Conservation (phyloP, 2,888 invertebrate genomes). For the Phymatocera aterrima region DNA sequence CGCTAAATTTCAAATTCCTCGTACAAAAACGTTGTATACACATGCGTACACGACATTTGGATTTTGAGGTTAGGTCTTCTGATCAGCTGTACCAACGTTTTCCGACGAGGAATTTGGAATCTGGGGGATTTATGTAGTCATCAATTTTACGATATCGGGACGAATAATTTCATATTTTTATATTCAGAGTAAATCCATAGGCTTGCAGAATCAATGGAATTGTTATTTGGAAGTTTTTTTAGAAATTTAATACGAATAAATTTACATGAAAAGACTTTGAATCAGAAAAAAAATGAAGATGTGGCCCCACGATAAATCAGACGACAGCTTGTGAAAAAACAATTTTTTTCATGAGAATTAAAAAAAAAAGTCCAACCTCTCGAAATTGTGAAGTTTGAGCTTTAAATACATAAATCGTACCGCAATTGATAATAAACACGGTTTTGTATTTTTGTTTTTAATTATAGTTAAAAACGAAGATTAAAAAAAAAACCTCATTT, state of each 20-base stretch:
- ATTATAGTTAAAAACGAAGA: no score
- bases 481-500: not conserved
- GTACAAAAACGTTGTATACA: not conserved
- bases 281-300: not conserved
- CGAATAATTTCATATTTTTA: not conserved
- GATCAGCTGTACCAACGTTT: not conserved
- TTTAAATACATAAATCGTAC: not conserved
- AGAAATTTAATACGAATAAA: conserved; percentile 3
- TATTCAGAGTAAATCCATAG: not conserved
- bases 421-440: no score
- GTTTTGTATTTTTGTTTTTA: no score
- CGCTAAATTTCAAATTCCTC: not conserved
- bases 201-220: not conserved
- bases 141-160: conserved; percentile 3
- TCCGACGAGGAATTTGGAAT: not conserved
- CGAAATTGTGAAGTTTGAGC: not conserved
- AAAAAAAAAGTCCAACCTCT: not conserved
- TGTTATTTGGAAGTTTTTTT: not conserved
- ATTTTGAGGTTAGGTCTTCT: not conserved
- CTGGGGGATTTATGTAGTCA: no score
- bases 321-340: not conserved
- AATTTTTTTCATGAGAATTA: not conserved
- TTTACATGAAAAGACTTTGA: not conserved
- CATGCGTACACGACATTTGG: not conserved
- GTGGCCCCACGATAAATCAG: not conserved